Evolutionary conservation across 1,140 invertebrate species (phyloP).

Genomic region (Lanistes nyassanus): DNA sequence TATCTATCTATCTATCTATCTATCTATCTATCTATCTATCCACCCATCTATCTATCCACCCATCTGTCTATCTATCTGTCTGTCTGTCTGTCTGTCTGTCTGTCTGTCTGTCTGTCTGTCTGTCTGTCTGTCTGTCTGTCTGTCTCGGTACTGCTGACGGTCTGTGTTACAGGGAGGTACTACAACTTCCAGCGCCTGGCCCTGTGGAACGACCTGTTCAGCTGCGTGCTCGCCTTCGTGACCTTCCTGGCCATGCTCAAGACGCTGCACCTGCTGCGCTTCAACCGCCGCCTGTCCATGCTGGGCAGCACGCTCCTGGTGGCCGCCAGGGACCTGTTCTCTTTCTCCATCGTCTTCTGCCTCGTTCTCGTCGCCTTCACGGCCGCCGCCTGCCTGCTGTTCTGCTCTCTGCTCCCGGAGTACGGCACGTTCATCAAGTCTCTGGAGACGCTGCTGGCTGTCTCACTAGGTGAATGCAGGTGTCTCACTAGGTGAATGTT

Average conservation of each 20-base stretch:
- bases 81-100: neutral
- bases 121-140: neutral
- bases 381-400: constrained; percentile 63
- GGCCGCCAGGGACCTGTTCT: constrained; percentile 54
- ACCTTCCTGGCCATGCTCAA: constrained; percentile 69
- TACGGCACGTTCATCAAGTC: constrained; percentile 67
- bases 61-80: no score
- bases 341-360: constrained; percentile 62
- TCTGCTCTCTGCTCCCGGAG: constrained; percentile 61
- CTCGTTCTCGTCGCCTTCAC: constrained; percentile 59
- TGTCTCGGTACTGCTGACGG: neutral
- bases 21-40: no score
- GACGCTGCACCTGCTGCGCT: constrained; percentile 69
- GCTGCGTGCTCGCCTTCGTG: constrained; percentile 65
- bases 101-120: neutral
- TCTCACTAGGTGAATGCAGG: constrained; percentile 50
- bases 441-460: constrained; percentile 47
- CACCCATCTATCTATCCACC: no score
- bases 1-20: no score
- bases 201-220: constrained; percentile 63
- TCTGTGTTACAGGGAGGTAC: constrained; percentile 44
- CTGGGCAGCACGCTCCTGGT: constrained; percentile 60
- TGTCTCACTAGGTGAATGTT: no score
- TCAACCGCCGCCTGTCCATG: constrained; percentile 69
- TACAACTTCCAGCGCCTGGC: constrained; percentile 53